Percentiles rank a stretch among this genome's conserved stretches.
phyloP scores from a whole-genome alignment of 1,140 invertebrate species.

The Ceratina calcarata region DNA sequence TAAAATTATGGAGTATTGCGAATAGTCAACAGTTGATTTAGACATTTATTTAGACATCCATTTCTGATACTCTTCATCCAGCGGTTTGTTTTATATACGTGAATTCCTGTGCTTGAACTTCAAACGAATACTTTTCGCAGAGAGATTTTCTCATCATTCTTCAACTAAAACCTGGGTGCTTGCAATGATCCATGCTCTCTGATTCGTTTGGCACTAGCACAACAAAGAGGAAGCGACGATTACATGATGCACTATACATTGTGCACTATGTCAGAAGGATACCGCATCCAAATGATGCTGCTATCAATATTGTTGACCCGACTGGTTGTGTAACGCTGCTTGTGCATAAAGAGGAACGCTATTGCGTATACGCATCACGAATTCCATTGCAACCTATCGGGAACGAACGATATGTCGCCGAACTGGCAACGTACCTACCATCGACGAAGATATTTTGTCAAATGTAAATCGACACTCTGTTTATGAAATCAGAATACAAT shows the following conservation, averaged over 20 bases:
- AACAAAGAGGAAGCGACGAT: neutral
- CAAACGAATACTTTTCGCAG: neutral
- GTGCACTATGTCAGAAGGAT: neutral
- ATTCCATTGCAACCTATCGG: conserved; percentile 29
- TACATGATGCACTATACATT: neutral
- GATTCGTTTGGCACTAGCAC: neutral
- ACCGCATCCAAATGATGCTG: neutral
- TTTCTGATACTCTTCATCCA: no score
- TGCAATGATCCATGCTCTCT: no score
- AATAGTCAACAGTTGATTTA: no score
- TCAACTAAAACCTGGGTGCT: neutral
- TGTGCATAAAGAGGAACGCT: conserved; percentile 32
- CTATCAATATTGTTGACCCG: conserved; percentile 12
- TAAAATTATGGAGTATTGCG: no score
- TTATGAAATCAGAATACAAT: conserved; percentile 50
- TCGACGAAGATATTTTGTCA: conserved; percentile 4
- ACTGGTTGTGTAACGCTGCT: neutral
- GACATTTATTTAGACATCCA: no score
- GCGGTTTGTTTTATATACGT: no score
- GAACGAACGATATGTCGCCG: conserved; percentile 13
- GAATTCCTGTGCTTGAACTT: neutral
- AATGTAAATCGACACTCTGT: conserved; percentile 54
- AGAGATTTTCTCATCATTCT: neutral
- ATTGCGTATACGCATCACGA: conserved; percentile 52
- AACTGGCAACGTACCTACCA: conserved; percentile 6